These are phyloP conservation scores for Podargus strigoides DNA, from an alignment of 2,797 vertebrate genomes.

Conservation along the genomic window DNA sequence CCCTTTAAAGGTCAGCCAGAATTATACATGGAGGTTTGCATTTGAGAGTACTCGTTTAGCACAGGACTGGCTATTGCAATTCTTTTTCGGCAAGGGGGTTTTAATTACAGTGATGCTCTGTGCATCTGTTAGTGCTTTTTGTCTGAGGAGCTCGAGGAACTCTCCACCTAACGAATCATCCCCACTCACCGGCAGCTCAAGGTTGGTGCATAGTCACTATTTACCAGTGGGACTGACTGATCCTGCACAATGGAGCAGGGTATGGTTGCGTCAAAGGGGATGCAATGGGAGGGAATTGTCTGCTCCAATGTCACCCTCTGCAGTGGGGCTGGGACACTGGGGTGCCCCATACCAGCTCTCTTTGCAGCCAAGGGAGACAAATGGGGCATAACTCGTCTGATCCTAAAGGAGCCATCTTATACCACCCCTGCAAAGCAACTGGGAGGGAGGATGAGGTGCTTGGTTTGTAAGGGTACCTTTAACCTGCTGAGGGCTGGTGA, in stretches of 20 bases:
- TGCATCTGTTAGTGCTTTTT: neutral
- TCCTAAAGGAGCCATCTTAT: neutral
- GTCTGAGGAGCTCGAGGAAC: neutral
- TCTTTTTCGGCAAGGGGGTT: neutral
- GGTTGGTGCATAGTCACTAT: fast-evolving
- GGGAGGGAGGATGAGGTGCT: neutral
- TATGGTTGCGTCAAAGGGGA: fast-evolving
- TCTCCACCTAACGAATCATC: neutral
- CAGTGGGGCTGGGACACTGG: neutral
- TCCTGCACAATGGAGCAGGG: neutral
- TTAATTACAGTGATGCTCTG: neutral
- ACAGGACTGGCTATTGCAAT: neutral
- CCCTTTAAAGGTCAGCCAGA: constrained; percentile 2
- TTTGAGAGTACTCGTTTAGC: neutral
- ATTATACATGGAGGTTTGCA: neutral
- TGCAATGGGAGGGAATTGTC: neutral
- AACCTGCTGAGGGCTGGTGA: neutral
- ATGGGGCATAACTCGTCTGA: fast-evolving
- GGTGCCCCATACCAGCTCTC: too few relatives aligned
- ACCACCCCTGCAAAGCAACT: neutral
- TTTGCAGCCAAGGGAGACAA: neutral
- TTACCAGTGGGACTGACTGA: neutral
- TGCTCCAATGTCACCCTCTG: neutral
- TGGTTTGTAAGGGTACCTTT: neutral
- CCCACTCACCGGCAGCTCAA: fast-evolving